Conservation (phyloP, 2,797 vertebrate genomes). For the Rhinogobio ventralis region DNA sequence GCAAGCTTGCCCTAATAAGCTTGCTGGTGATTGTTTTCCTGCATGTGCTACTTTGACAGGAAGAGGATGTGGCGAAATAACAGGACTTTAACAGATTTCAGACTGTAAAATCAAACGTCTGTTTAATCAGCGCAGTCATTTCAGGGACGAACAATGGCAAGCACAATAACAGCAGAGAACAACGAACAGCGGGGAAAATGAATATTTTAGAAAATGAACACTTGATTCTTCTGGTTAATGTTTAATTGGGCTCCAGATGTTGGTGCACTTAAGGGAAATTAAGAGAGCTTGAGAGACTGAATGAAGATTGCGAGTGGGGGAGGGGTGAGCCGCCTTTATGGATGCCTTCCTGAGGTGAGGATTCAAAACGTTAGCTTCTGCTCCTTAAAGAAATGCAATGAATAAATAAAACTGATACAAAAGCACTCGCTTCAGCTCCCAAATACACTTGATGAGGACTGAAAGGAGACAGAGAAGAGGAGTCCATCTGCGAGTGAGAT, state of each 20-base stretch:
- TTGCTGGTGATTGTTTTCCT: slow-evolving; percentile 34
- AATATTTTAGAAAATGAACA: slow-evolving; percentile 38
- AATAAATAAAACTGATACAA: slow-evolving; percentile 46
- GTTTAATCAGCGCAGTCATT: slow-evolving; percentile 6
- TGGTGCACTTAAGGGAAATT: slow-evolving; percentile 77
- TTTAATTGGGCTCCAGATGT: slow-evolving; percentile 81
- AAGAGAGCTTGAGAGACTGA: slow-evolving; percentile 56
- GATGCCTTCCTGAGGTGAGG: background rate
- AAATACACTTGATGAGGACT: slow-evolving; percentile 28
- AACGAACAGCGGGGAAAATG: slow-evolving; percentile 35
- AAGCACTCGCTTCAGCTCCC: slow-evolving; percentile 7
- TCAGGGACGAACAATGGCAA: slow-evolving; percentile 1
- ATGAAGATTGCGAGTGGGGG: slow-evolving; percentile 4
- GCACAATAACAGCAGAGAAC: slow-evolving; percentile 1
- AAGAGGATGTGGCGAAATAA: slow-evolving; percentile 24
- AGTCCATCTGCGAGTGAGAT: slow-evolving; percentile 27
- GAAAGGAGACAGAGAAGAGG: slow-evolving; percentile 9
- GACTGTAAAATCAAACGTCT: slow-evolving; percentile 26
- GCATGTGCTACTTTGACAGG: background rate
- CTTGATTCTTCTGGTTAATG: slow-evolving; percentile 76
- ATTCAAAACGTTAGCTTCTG: slow-evolving; percentile 31
- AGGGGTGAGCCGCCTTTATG: background rate
- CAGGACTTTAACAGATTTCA: slow-evolving; percentile 21
- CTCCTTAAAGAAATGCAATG: slow-evolving; percentile 30
- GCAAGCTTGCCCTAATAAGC: slow-evolving; percentile 29